A percentile compares a stretch with the other conserved stretches of the same genome.
These are phyloP conservation scores for Hoplostethus atlanticus DNA, from an alignment of 2,797 vertebrate species.

Conservation along the genomic window DNA sequence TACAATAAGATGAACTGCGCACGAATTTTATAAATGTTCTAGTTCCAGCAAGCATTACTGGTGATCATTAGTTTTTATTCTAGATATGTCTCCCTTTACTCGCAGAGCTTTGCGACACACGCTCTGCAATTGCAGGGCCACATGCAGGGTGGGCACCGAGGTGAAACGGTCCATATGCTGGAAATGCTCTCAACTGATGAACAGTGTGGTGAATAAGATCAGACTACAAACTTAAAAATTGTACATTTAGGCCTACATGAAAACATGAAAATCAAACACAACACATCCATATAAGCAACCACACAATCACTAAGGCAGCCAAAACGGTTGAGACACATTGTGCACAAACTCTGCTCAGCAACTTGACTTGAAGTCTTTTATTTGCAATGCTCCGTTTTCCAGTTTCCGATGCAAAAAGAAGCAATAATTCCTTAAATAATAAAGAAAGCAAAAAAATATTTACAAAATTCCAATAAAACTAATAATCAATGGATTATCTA, in stretches of 20 bases:
- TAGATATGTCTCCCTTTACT: too few relatives aligned
- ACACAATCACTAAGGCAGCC: neutral
- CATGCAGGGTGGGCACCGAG: too few relatives aligned
- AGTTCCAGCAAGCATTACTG: slow-evolving; percentile 19
- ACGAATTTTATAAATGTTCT: neutral
- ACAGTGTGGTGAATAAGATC: too few relatives aligned
- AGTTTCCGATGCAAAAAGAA: slow-evolving; percentile 95
- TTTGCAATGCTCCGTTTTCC: slow-evolving; percentile 89
- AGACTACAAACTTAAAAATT: too few relatives aligned
- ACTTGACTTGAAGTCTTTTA: slow-evolving; percentile 86
- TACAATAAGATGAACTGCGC: neutral
- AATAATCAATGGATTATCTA: slow-evolving; percentile 92
- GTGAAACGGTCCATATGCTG: too few relatives aligned
- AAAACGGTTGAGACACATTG: slow-evolving; percentile 15
- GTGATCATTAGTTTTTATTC: neutral
- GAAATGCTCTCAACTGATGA: too few relatives aligned
- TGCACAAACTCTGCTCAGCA: slow-evolving; percentile 68
- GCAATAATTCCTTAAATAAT: slow-evolving; percentile 93
- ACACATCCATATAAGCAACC: neutral
- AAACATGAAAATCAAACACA: neutral
- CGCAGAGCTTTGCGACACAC: too few relatives aligned
- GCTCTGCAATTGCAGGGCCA: too few relatives aligned
- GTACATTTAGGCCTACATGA: too few relatives aligned
- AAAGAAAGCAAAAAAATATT: slow-evolving; percentile 93
- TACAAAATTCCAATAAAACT: slow-evolving; percentile 93